A percentile compares a stretch with the other conserved stretches of the same genome.
phyloP scores from a whole-genome alignment of 1,140 invertebrate species.

The Scaptomyza graminum region DNA sequence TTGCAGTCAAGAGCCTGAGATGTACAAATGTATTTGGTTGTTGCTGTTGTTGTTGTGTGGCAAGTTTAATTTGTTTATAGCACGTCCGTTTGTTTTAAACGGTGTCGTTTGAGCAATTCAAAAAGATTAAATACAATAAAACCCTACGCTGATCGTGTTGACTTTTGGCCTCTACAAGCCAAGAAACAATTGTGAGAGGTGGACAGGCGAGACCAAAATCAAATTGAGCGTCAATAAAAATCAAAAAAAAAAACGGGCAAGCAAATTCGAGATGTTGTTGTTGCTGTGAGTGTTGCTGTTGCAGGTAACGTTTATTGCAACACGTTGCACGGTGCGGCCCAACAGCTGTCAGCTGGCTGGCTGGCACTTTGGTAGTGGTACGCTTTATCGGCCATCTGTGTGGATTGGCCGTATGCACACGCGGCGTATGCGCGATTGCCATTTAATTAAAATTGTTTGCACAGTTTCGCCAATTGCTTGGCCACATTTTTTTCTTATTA shows the following conservation, averaged over 20 bases:
- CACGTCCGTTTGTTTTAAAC: conserved; percentile 70
- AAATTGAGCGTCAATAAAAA: conserved; percentile 74
- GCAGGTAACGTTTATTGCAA: conserved; percentile 63
- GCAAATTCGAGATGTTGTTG: conserved; percentile 51
- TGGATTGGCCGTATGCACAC: conserved; percentile 36
- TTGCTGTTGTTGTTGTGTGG: conserved; percentile 29
- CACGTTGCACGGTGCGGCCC: conserved; percentile 49
- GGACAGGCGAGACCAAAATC: conserved; percentile 64
- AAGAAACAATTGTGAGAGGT: conserved; percentile 75
- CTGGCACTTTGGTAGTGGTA: conserved; percentile 23
- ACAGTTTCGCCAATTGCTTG: conserved; percentile 52
- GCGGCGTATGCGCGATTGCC: conserved; percentile 79
- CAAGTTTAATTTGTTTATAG: conserved; percentile 73
- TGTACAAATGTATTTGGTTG: conserved; percentile 17
- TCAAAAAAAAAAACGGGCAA: conserved; percentile 29
- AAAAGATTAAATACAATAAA: conserved; percentile 19
- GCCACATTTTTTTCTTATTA: conserved; percentile 39
- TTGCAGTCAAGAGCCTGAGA: not conserved
- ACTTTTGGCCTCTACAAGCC: conserved; percentile 64
- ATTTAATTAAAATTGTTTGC: conserved; percentile 81
- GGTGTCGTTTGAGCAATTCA: conserved; percentile 57
- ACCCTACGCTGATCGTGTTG: conserved; percentile 60
- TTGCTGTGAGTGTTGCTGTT: conserved; percentile 47
- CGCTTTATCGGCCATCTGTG: conserved; percentile 65
- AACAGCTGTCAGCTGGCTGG: conserved; percentile 78